These are phyloP conservation scores for Dicerorhinus sumatrensis DNA, from an alignment of 2,113 vertebrate species.

Conservation along the genomic window DNA sequence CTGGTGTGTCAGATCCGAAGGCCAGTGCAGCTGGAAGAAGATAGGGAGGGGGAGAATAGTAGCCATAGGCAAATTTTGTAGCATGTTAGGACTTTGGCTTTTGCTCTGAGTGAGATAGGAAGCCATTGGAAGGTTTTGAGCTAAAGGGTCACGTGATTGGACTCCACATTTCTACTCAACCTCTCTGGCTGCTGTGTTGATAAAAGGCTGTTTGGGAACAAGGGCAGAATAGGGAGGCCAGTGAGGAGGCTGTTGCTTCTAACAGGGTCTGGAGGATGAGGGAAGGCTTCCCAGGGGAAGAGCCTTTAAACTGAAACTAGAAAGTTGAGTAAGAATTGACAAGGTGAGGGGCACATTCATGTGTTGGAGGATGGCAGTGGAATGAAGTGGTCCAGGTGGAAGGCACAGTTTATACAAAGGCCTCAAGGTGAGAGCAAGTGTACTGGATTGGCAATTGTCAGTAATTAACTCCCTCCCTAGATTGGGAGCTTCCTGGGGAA, in stretches of 20 bases:
- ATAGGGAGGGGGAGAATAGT: too few relatives aligned
- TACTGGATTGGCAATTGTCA: neutral
- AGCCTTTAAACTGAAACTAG: neutral
- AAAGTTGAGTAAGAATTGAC: neutral
- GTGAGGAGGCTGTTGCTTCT: neutral
- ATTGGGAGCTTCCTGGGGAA: neutral
- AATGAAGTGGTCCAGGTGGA: neutral
- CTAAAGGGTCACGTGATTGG: neutral
- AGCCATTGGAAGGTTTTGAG: neutral
- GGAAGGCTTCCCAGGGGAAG: neutral
- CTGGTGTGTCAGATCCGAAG: neutral
- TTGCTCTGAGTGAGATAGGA: neutral
- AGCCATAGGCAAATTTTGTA: neutral
- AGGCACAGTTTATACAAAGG: neutral
- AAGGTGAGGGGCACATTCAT: neutral
- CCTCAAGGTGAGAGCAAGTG: neutral
- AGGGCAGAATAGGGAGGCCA: neutral
- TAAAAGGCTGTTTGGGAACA: neutral
- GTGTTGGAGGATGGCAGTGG: neutral
- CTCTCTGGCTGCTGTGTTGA: neutral
- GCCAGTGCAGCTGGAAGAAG: neutral
- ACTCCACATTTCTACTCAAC: neutral
- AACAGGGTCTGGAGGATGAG: neutral
- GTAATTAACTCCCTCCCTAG: neutral
- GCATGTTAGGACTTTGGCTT: neutral